A percentile compares a stretch with the other conserved stretches of the same genome.
Evolutionary conservation across 2,113 vertebrate genomes (phyloP).

Genomic region (Macquaria australasica): DNA sequence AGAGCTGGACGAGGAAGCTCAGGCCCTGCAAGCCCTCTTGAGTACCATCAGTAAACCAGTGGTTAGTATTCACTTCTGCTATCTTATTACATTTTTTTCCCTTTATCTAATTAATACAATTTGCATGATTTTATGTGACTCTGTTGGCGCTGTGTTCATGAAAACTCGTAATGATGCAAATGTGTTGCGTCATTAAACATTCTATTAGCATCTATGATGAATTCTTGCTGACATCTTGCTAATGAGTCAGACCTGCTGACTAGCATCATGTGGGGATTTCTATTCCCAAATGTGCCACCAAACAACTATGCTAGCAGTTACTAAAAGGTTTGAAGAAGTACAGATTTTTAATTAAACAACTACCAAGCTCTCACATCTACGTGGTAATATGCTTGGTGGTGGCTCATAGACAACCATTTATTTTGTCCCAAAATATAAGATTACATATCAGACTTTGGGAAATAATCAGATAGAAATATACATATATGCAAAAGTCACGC

Average conservation of each 20-base stretch:
- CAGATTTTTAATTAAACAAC: conserved; percentile 1
- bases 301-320: conserved; percentile 14
- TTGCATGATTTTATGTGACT: conserved; percentile 39
- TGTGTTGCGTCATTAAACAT: conserved; percentile 64
- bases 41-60: conserved; percentile 90
- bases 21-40: conserved; percentile 89
- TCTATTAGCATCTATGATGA: conserved; percentile 62
- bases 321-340: neutral
- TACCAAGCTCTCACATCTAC: neutral
- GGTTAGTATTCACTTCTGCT: conserved; percentile 85
- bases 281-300: conserved; percentile 29
- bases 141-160: conserved; percentile 26
- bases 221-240: conserved; percentile 50
- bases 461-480: neutral
- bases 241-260: conserved; percentile 62
- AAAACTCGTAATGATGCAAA: conserved; percentile 50
- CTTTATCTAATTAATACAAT: conserved; percentile 24
- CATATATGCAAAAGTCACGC: neutral
- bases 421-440: neutral
- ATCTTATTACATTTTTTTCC: neutral
- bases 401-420: neutral
- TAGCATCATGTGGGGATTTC: conserved; percentile 32
- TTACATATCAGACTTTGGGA: neutral
- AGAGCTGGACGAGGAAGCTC: conserved; percentile 94
- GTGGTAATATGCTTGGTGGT: neutral